Evolutionary conservation across 2,888 invertebrate genomes (phyloP).

Genomic region (Dryocosmus kuriphilus): DNA sequence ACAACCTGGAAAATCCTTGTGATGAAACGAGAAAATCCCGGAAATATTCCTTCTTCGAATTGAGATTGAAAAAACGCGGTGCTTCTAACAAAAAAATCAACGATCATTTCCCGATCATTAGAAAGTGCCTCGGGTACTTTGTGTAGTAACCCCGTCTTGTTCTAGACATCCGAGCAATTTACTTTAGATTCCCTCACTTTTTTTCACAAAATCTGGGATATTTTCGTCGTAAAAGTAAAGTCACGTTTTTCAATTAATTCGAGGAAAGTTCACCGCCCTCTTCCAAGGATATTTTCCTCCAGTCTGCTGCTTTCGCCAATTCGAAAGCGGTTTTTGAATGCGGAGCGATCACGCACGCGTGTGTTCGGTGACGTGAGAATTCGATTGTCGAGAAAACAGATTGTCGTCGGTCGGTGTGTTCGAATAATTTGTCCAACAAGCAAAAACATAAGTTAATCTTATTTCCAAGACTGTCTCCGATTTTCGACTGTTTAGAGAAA

Average conservation of each 20-base stretch:
- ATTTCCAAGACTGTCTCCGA: constrained; percentile 23
- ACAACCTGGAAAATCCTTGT: constrained; percentile 1
- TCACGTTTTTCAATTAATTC: constrained; percentile 1
- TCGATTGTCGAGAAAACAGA: constrained; percentile 26
- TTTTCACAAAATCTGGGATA: background rate
- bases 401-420: constrained; percentile 30
- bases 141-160: background rate
- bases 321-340: constrained; percentile 47
- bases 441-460: background rate
- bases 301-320: constrained; percentile 44
- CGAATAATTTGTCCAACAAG: background rate
- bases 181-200: background rate
- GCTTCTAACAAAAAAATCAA: background rate
- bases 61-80: background rate
- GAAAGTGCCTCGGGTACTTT: constrained; percentile 29
- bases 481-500: background rate
- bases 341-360: constrained; percentile 45
- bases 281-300: constrained; percentile 33
- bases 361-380: constrained; percentile 42
- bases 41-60: background rate
- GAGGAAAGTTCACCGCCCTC: background rate
- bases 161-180: background rate
- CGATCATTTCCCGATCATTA: constrained; percentile 11
- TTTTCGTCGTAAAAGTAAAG: background rate
- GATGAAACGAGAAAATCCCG: background rate